Percentiles rank a stretch among this genome's conserved stretches.
Evolutionary conservation across 2,113 vertebrate species (phyloP).

Genomic region (Poeciliopsis prolifica): DNA sequence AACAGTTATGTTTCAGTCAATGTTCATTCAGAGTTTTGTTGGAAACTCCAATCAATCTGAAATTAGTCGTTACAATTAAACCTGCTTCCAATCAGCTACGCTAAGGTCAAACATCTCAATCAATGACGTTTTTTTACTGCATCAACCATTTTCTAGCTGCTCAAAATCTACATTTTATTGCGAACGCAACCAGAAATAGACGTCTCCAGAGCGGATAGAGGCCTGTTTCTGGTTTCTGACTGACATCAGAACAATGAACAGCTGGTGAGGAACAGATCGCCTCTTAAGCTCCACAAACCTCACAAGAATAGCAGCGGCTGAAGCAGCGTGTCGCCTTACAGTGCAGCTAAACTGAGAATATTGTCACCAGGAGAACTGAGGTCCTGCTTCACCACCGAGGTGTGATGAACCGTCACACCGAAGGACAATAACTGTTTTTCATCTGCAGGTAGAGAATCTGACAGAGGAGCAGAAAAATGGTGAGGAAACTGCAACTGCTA

Average conservation of each 20-base stretch:
- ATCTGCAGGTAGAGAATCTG: slow-evolving; percentile 80
- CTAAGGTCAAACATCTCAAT: neutral
- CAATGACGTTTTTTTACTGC: neutral
- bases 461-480: slow-evolving; percentile 85
- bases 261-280: slow-evolving; percentile 67
- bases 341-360: slow-evolving; percentile 10
- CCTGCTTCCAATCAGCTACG: neutral
- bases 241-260: slow-evolving; percentile 61
- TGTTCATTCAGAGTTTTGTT: neutral
- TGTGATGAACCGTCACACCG: neutral
- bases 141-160: neutral
- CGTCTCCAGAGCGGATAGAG: neutral
- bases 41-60: neutral
- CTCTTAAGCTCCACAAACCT: neutral
- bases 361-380: neutral
- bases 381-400: neutral
- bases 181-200: neutral
- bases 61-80: neutral
- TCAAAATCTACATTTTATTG: neutral
- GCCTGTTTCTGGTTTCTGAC: neutral
- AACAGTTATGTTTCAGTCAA: neutral
- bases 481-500: slow-evolving; percentile 47
- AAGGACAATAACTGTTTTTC: slow-evolving; percentile 7
- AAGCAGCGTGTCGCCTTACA: slow-evolving; percentile 28
- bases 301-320: slow-evolving; percentile 53